Evolutionary conservation across 2,888 invertebrate genomes (phyloP).

Genomic region (Pimpla rufipes): DNA sequence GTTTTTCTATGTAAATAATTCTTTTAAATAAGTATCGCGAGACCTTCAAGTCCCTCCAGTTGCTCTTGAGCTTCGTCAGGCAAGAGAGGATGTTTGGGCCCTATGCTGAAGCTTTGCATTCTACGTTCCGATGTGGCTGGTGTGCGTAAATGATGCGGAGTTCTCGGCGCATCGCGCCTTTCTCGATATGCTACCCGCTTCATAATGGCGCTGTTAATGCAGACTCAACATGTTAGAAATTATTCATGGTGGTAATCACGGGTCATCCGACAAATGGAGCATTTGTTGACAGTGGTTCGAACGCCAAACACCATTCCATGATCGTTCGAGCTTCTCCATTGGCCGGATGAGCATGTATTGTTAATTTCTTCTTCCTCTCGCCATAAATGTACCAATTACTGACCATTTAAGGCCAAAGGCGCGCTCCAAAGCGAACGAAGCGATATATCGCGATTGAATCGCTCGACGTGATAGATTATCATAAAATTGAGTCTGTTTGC

Average conservation of each 20-base stretch:
- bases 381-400: too few species aligned
- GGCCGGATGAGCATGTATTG: not conserved
- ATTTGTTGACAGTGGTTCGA: not conserved
- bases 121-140: constrained; percentile 46
- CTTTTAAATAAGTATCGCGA: not conserved
- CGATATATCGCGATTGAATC: too few species aligned
- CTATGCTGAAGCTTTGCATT: constrained; percentile 58
- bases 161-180: constrained; percentile 4
- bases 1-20: too few species aligned
- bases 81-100: constrained; percentile 42
- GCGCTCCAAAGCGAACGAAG: too few species aligned
- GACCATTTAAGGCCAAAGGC: too few species aligned
- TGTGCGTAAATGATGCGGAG: not conserved
- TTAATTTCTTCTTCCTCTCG: not conserved
- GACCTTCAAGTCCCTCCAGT: constrained; percentile 65
- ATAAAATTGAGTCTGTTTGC: too few species aligned
- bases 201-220: constrained; percentile 18
- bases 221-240: not conserved
- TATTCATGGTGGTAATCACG: not conserved
- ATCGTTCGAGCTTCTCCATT: not conserved
- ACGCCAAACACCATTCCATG: not conserved
- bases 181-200: not conserved
- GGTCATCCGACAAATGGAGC: not conserved
- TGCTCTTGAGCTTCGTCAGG: constrained; percentile 43
- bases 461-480: too few species aligned